phyloP scores from a whole-genome alignment of 2,888 invertebrate species.

The Drosophila planitibia region DNA sequence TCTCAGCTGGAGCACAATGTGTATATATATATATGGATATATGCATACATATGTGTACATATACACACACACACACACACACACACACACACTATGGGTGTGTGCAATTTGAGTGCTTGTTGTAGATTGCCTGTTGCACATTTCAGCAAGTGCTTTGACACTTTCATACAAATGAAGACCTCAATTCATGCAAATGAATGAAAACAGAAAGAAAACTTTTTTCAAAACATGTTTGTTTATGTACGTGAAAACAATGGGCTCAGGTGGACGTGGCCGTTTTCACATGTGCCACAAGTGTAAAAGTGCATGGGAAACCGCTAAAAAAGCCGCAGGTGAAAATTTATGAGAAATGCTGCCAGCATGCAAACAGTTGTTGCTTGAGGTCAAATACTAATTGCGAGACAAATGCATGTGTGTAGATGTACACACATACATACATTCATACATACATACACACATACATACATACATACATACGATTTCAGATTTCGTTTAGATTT shows the following conservation, averaged over 20 bases:
- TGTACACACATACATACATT: background rate
- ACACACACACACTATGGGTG: background rate
- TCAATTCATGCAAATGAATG: slow-evolving; percentile 32
- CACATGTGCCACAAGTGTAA: slow-evolving; percentile 39
- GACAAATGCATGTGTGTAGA: background rate
- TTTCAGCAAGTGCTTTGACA: slow-evolving; percentile 18
- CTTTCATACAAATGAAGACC: slow-evolving; percentile 6
- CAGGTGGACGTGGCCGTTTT: slow-evolving; percentile 39
- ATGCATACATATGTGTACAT: background rate
- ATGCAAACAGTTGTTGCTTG: slow-evolving; percentile 9
- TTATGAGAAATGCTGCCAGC: slow-evolving; percentile 36
- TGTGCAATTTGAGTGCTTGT: background rate
- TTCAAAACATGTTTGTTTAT: background rate
- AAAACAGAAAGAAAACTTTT: slow-evolving; percentile 28
- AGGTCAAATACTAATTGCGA: slow-evolving; percentile 17
- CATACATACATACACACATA: too few species aligned
- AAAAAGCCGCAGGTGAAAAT: slow-evolving; percentile 39
- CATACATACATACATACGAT: background rate
- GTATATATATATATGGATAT: too few species aligned
- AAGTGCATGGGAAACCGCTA: slow-evolving; percentile 41
- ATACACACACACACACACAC: too few species aligned
- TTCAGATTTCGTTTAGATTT: background rate
- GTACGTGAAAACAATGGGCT: slow-evolving; percentile 35
- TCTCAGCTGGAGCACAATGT: background rate
- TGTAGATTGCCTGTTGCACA: slow-evolving; percentile 2